Base-by-base conservation (phyloP, 2,888 invertebrate species). In the Plagodis pulveraria region DNA sequence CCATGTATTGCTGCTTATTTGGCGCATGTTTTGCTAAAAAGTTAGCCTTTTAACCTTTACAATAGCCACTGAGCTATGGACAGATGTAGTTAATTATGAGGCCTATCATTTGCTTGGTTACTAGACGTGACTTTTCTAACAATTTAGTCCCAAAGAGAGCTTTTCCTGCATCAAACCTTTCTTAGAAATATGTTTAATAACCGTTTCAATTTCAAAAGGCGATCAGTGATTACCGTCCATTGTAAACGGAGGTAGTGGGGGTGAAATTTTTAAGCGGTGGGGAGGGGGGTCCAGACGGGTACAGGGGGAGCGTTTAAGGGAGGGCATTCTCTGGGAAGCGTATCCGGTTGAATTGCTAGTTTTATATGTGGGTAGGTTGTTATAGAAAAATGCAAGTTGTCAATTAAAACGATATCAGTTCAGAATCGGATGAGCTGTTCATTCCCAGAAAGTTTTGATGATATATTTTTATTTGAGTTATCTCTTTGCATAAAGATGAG, bases 191-290 rank as follows among this genome's bases (percentile, higher is more conserved):
- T 80, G 83, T 80, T 80, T 82, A 89, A 87, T 84, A 80, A 86
- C 80, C 87, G 90, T 89, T 87, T 91, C 87, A 83, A 90, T 91
- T 90, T 88, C 91, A 91, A 90, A 91, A 88, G 88, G 88, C 89
- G 83, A 91, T 91, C 87, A 84, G 79, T 90, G 89, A 91, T 91
- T 90, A 87, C 82, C 80, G 83, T 77, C 77, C 82, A 89, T 90
- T 90, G 89, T 89, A 78, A 74, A 77, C 68, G 8, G 81, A 83
- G 69, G 71, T 86, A 85, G 78, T 81, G 86, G 89, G 89, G 84
- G 87, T 89, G 86, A 91, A 91, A 91, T 90, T 91, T 90, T 90
- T 90, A 91, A 91, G 89, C 88, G 84, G 85, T 66, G 59, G 63
- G 56, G 58, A 67, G 58, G 63, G 57, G 59, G 64, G 66, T 63